phyloP scores from a whole-genome alignment of 2,888 invertebrate genomes.

The Sisyra terminalis region DNA sequence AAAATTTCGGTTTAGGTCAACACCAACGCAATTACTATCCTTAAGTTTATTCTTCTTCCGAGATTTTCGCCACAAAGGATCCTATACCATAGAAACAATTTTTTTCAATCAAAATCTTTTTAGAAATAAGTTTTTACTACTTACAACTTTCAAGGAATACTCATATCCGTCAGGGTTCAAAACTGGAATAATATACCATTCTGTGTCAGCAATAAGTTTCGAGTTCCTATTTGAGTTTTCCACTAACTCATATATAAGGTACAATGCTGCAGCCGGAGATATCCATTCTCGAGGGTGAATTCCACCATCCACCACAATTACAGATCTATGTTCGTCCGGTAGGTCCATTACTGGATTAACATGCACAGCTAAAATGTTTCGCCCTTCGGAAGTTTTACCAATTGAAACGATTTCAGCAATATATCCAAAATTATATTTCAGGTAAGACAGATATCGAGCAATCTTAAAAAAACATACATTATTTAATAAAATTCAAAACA shows the following conservation, averaged over 20 bases:
- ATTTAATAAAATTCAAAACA: too few relatives aligned
- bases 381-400: background rate
- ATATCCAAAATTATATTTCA: too few relatives aligned
- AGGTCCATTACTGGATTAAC: too few relatives aligned
- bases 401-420: background rate
- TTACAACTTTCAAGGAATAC: slow-evolving; percentile 32
- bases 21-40: slow-evolving; percentile 23
- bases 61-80: slow-evolving; percentile 28
- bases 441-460: too few relatives aligned
- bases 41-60: slow-evolving; percentile 16
- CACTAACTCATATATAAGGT: background rate
- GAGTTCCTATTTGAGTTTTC: background rate
- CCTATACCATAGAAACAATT: slow-evolving; percentile 16
- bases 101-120: slow-evolving; percentile 33
- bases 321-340: background rate
- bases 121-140: slow-evolving; percentile 14
- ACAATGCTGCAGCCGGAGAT: background rate
- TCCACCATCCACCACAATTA: background rate
- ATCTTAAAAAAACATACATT: too few relatives aligned
- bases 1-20: slow-evolving; percentile 35
- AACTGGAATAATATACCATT: background rate
- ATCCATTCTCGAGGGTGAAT: slow-evolving; percentile 3
- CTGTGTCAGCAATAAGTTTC: background rate
- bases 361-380: background rate
- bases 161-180: slow-evolving; percentile 29